Conservation (phyloP, 1,140 invertebrate genomes). For the Trichogramma pretiosum region DNA sequence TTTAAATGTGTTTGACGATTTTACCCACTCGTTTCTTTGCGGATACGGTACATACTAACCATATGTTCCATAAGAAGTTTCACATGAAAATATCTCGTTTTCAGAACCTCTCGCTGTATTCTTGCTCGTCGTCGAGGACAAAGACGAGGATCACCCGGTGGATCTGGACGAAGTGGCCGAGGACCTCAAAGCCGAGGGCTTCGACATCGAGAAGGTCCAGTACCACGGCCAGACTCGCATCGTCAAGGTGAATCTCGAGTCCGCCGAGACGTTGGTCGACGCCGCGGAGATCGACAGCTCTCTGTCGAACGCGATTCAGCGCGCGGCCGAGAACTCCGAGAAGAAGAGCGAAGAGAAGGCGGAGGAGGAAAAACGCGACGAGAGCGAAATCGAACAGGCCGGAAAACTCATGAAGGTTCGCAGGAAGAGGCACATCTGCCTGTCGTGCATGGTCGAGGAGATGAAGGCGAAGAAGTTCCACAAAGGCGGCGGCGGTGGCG, state of each 20-base stretch:
- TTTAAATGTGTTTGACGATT: too few relatives aligned
- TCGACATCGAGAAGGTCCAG: conserved; percentile 32
- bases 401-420: conserved; percentile 27
- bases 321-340: too few relatives aligned
- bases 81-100: conserved; percentile 6
- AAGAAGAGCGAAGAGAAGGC: background rate
- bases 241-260: conserved; percentile 31
- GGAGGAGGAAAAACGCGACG: conserved; percentile 10
- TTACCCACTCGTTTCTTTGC: too few relatives aligned
- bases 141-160: conserved; percentile 26
- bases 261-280: conserved; percentile 21
- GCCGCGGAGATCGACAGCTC: conserved; percentile 24
- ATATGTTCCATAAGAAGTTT: too few relatives aligned
- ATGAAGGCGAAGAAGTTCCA: conserved; percentile 5
- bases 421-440: conserved; percentile 27
- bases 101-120: conserved; percentile 34
- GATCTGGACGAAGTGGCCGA: conserved; percentile 33
- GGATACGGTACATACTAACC: too few relatives aligned
- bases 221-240: conserved; percentile 27
- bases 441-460: conserved; percentile 26
- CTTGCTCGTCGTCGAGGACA: conserved; percentile 31
- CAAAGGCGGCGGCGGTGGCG: background rate
- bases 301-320: conserved; percentile 7
- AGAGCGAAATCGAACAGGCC: conserved; percentile 9
- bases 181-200: conserved; percentile 32